A percentile compares a stretch with the other conserved stretches of the same genome.
These are phyloP conservation scores for Umimayanthus chanpuru DNA, from an alignment of 92 coral and sea anemone genomes.

Conservation along the genomic window DNA sequence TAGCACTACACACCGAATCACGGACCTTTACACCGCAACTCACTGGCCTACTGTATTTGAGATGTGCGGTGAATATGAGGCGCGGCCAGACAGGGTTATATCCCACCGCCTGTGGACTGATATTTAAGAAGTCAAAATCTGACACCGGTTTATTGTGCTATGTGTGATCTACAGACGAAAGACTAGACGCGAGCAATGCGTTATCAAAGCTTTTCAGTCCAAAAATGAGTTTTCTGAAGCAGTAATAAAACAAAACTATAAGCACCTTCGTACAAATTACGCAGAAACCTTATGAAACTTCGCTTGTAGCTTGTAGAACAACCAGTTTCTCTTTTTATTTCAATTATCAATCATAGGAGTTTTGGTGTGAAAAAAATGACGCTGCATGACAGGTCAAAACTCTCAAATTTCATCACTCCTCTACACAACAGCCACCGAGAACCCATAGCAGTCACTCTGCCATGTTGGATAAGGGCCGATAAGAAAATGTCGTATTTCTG, in stretches of 20 bases:
- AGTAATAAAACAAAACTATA: not conserved
- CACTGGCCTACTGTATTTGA: conserved; percentile 45
- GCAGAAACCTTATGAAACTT: not conserved
- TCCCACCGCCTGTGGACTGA: conserved; percentile 50
- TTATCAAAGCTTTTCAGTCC: conserved; percentile 16
- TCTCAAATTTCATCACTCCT: conserved; percentile 23
- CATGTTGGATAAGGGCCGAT: not conserved
- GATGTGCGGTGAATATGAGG: conserved; percentile 47
- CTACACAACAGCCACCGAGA: conserved; percentile 1
- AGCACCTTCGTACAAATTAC: not conserved
- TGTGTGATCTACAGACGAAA: conserved; percentile 43
- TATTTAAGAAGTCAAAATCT: conserved; percentile 46
- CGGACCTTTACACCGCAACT: conserved; percentile 42
- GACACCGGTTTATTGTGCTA: conserved; percentile 48
- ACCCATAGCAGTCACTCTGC: conserved; percentile 12
- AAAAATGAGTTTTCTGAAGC: not conserved
- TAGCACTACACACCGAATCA: conserved; percentile 50
- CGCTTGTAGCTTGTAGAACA: not conserved
- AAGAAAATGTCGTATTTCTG: not conserved
- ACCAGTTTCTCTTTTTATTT: conserved; percentile 10
- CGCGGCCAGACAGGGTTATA: conserved; percentile 47
- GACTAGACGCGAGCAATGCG: conserved; percentile 46
- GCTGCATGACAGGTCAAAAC: conserved; percentile 41
- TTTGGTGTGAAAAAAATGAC: conserved; percentile 17
- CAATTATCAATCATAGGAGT: conserved; percentile 12